Evolutionary conservation across 2,113 vertebrate genomes (phyloP).

Genomic region (Gopherus flavomarginatus): DNA sequence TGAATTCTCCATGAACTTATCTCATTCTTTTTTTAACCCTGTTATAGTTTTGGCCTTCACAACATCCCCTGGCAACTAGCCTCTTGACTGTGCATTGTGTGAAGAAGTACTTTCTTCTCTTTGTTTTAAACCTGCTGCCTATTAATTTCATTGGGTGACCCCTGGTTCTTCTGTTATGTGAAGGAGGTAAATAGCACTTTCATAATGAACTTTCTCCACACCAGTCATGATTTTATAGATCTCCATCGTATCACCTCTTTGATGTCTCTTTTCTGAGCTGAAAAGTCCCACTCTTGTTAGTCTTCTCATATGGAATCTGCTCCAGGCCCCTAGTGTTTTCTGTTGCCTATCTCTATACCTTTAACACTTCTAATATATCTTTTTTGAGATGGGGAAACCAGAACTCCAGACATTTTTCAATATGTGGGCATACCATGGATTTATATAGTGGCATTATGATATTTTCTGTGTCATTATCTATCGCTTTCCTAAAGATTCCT

Average conservation of each 20-base stretch:
- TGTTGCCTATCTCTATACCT: neutral
- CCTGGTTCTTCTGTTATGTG: neutral
- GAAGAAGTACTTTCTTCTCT: too few species aligned
- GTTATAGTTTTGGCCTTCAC: neutral
- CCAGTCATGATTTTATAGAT: too few species aligned
- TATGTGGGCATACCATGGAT: neutral
- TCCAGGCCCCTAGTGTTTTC: neutral
- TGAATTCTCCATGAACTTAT: neutral
- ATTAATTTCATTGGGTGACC: neutral
- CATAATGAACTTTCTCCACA: neutral
- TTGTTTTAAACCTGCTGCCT: neutral
- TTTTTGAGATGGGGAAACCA: neutral
- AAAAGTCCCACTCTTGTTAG: neutral
- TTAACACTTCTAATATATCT: neutral
- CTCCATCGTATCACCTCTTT: neutral
- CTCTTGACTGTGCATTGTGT: neutral
- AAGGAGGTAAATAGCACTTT: neutral
- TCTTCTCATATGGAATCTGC: neutral
- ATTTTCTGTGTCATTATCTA: neutral
- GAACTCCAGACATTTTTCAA: neutral
- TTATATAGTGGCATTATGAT: neutral
- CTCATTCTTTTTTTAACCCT: neutral
- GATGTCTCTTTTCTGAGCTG: neutral
- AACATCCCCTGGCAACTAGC: neutral
- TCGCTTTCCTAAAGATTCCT: neutral